Conservation (phyloP, 1,140 invertebrate genomes). For the Heliconius hermathena region DNA sequence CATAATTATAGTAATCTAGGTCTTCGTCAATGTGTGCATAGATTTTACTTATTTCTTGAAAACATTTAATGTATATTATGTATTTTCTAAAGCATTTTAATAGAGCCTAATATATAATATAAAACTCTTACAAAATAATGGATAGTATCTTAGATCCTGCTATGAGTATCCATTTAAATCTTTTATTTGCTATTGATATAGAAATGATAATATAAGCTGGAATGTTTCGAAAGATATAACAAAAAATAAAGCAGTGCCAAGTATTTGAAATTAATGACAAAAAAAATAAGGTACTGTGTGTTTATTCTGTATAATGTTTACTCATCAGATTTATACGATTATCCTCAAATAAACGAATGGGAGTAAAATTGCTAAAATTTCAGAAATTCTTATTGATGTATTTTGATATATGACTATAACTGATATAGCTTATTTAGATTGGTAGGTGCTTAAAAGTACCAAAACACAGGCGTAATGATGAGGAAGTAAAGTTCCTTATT, state of each 20-base stretch:
- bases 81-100: constrained; percentile 40
- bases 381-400: constrained; percentile 32
- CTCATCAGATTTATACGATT: neutral
- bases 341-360: constrained; percentile 31
- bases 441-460: constrained; percentile 29
- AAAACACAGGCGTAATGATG: constrained; percentile 17
- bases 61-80: constrained; percentile 19
- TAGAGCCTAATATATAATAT: constrained; percentile 37
- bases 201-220: neutral
- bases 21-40: constrained; percentile 11
- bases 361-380: constrained; percentile 38
- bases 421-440: constrained; percentile 24
- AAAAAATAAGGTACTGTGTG: neutral
- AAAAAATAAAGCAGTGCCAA: constrained; percentile 5
- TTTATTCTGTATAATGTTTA: neutral
- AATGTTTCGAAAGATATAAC: neutral
- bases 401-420: constrained; percentile 27
- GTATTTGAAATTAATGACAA: neutral
- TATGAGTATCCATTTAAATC: neutral
- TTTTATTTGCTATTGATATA: neutral
- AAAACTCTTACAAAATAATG: neutral
- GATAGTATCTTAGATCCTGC: neutral
- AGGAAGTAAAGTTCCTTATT: constrained; percentile 34
- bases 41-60: constrained; percentile 20
- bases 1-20: neutral